Evolutionary conservation across 2,797 vertebrate genomes (phyloP), one percentile per base, ranked within the genome.

Genomic region (Holocentrus rufus): DNA sequence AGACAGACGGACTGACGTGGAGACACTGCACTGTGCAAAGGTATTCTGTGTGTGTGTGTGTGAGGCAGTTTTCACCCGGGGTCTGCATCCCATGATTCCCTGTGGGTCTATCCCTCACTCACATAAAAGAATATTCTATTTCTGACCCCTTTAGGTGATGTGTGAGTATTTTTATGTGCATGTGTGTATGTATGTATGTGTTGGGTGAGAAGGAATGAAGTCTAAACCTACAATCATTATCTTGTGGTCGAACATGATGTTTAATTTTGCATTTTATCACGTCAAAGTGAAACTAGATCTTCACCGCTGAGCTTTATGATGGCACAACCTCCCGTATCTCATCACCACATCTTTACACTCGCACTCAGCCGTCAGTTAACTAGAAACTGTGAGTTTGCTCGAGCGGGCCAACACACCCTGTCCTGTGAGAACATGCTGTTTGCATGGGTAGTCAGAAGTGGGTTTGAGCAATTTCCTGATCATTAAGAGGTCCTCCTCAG

Each of bases 251-350:
- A 31, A 42, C 25, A 42, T 39, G 54, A 55, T 46, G 57, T 65
- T 85, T 69, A n/a, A 60, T 81, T 55, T 63, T 22, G 7, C 0
- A 63, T 62, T 69, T n/a, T n/a, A 65, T 58, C 49, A 5, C 8
- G 27, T 61, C 79, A 72, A 79, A 56, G 34, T 64, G 58, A 27
- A 79, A 83, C 63, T 70, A 56, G 59, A 59, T 63, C 39, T 30
- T 22, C 7, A 52, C 23, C 31, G 25, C 42, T 27, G 13, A 25
- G 61, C 42, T 15, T 54, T 71, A 76, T 72, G 44, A 53, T 54
- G 74, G 57, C 53, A 64, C 47, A 47, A 53, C 36, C 30, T 11
- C 39, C 74, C 77, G 79, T 80, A 55, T 56, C 42, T 30, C 25
- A 30, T 2, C n/a, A 8, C 31, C 2, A 22, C 31, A 64, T 34